Conservation (phyloP, 2,888 invertebrate species). For the Drosophila cracens region DNA sequence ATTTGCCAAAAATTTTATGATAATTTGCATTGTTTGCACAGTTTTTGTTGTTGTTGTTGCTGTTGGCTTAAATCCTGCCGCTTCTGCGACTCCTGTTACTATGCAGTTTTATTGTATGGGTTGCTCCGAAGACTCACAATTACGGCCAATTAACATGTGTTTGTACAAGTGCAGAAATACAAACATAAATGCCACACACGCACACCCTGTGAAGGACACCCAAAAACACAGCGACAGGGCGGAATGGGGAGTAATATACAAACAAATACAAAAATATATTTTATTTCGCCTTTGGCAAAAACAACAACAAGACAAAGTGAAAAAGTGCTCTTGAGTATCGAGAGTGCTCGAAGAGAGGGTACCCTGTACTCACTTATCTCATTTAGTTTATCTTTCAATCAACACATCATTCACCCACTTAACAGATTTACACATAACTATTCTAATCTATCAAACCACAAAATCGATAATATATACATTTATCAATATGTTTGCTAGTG, state of each 20-base stretch:
- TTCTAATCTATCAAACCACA: neutral
- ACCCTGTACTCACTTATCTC: neutral
- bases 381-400: neutral
- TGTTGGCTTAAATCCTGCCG: slow-evolving; percentile 42
- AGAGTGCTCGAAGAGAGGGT: neutral
- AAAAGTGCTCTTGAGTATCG: neutral
- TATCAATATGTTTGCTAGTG: no score
- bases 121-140: slow-evolving; percentile 70
- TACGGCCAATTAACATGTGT: slow-evolving; percentile 82
- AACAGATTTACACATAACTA: neutral
- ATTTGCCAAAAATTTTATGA: slow-evolving; percentile 67
- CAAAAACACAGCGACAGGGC: slow-evolving; percentile 3
- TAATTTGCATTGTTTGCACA: slow-evolving; percentile 57
- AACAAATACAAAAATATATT: slow-evolving; percentile 72
- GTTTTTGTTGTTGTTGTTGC: slow-evolving; percentile 39
- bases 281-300: slow-evolving; percentile 64
- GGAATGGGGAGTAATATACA: slow-evolving; percentile 48
- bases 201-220: slow-evolving; percentile 1
- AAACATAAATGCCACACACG: slow-evolving; percentile 61
- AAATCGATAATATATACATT: neutral
- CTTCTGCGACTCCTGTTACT: slow-evolving; percentile 47
- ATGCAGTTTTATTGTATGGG: slow-evolving; percentile 53
- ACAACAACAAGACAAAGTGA: slow-evolving; percentile 22
- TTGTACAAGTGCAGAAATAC: slow-evolving; percentile 77
- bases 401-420: neutral